Conservation (phyloP, 1,140 invertebrate genomes). For the Druon quercuslanigerum region DNA sequence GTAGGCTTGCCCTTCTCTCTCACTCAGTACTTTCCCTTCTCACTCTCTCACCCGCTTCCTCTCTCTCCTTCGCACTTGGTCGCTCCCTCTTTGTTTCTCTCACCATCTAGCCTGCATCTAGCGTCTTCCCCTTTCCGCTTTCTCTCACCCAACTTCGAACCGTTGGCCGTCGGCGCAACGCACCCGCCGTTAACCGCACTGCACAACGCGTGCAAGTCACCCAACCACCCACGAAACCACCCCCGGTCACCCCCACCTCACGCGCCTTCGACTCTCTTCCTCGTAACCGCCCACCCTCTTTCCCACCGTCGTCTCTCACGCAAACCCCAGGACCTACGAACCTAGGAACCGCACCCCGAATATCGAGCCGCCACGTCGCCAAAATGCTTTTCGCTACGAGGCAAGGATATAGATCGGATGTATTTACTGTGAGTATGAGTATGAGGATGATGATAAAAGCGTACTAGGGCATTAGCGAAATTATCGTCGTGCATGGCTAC, state of each 20-base stretch:
- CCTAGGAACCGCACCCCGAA: conserved; percentile 73
- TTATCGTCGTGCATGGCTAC: too few species aligned
- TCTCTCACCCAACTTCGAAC: conserved; percentile 55
- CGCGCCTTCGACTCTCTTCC: conserved; percentile 50
- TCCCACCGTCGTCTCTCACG: conserved; percentile 59
- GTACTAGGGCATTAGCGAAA: too few species aligned
- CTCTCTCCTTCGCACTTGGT: neutral
- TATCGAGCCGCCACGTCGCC: conserved; percentile 67
- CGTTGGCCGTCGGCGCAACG: conserved; percentile 70
- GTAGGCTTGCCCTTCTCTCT: conserved; percentile 28
- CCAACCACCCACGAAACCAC: conserved; percentile 40
- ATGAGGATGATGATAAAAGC: too few species aligned
- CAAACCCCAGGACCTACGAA: conserved; percentile 68
- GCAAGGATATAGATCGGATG: neutral
- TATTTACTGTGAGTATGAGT: too few species aligned
- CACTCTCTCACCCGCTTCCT: conserved; percentile 39
- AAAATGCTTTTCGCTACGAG: conserved; percentile 54
- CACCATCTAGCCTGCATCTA: conserved; percentile 35
- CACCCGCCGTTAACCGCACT: conserved; percentile 71
- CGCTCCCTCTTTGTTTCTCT: conserved; percentile 35
- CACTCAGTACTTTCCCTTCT: conserved; percentile 37
- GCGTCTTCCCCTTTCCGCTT: conserved; percentile 32
- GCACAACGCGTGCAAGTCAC: conserved; percentile 68
- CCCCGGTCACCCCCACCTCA: conserved; percentile 40
- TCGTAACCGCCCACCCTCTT: conserved; percentile 46